phyloP scores from a whole-genome alignment of 2,888 invertebrate species.

The Perizoma affinitatum region DNA sequence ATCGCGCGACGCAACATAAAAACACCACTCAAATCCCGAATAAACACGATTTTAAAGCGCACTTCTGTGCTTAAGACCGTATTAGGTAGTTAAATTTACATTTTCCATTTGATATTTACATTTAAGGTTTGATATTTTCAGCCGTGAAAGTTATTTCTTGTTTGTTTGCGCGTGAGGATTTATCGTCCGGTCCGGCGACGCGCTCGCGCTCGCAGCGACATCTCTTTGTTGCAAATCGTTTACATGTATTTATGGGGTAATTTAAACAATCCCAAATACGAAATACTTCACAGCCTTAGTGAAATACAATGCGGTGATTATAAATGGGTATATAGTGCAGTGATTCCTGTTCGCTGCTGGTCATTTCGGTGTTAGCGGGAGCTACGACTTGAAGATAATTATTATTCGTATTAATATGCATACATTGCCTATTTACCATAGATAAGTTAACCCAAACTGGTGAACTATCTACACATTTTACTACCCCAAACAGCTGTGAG shows the following conservation, averaged over 20 bases:
- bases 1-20: conserved; percentile 72
- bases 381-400: neutral
- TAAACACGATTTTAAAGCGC: conserved; percentile 75
- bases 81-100: conserved; percentile 83
- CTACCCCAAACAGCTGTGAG: neutral
- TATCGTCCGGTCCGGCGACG: conserved; percentile 62
- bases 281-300: conserved; percentile 64
- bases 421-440: too few relatives aligned
- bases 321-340: conserved; percentile 40
- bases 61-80: conserved; percentile 70
- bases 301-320: conserved; percentile 61
- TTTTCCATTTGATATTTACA: conserved; percentile 81
- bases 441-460: too few relatives aligned
- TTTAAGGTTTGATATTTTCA: conserved; percentile 78
- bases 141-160: conserved; percentile 77
- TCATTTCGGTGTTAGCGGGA: conserved; percentile 4
- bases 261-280: conserved; percentile 69
- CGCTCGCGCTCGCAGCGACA: conserved; percentile 57
- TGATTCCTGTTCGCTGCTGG: conserved; percentile 16
- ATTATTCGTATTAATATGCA: too few relatives aligned
- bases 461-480: too few relatives aligned
- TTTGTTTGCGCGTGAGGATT: conserved; percentile 65
- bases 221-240: conserved; percentile 71
- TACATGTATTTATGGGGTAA: conserved; percentile 76
- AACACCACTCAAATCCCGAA: conserved; percentile 78